These are phyloP conservation scores for Neofelis nebulosa DNA, from an alignment of 2,113 vertebrate species.

Conservation along the genomic window DNA sequence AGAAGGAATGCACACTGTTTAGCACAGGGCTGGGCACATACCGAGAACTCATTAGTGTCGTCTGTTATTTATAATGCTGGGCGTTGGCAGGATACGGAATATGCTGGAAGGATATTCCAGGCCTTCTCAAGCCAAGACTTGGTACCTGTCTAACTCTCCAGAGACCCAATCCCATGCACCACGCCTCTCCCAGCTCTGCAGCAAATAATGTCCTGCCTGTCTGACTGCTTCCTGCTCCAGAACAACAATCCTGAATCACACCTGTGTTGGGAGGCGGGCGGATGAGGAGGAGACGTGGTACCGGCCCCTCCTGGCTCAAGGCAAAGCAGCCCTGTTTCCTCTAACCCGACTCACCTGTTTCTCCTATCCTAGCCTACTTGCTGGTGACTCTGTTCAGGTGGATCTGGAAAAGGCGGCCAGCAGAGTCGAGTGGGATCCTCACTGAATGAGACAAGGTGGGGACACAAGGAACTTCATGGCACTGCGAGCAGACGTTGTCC, in stretches of 20 bases:
- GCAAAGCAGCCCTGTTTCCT: not conserved
- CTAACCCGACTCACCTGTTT: not conserved
- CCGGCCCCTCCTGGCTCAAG: not conserved
- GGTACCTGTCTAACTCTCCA: not conserved
- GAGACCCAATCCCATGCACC: not conserved
- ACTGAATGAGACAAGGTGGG: not conserved
- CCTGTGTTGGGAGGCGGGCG: not conserved
- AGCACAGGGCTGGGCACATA: not conserved
- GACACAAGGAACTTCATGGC: not conserved
- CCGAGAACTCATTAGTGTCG: not conserved
- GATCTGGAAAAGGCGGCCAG: not conserved
- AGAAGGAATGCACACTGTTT: not conserved
- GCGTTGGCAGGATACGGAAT: not conserved
- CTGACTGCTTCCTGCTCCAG: not conserved
- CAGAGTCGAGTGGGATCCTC: not conserved
- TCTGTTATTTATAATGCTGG: not conserved
- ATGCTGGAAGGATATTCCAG: too few relatives aligned
- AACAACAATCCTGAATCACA: not conserved
- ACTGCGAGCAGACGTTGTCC: not conserved
- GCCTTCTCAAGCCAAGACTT: not conserved
- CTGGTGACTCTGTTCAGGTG: not conserved
- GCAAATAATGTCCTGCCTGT: not conserved
- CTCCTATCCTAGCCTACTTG: not conserved
- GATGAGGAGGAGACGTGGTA: too few relatives aligned
- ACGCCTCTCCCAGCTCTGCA: not conserved